Conservation (phyloP, 2,113 vertebrate species). For the Clarias macrocephalus region DNA sequence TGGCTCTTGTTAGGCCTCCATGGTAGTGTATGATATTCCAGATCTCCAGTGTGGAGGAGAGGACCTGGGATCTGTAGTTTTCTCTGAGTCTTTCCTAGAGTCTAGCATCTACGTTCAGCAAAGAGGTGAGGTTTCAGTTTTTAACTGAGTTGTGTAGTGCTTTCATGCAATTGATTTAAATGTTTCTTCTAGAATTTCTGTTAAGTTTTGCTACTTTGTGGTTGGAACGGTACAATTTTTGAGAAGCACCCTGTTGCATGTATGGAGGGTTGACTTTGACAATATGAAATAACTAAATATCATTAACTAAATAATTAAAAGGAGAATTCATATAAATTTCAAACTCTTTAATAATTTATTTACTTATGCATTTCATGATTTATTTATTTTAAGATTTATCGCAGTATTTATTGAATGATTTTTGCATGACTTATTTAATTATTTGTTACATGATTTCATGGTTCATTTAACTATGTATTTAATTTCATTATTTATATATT, state of each 20-base stretch:
- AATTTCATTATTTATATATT: no score
- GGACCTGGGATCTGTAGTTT: constrained; percentile 86
- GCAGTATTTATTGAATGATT: no score
- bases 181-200: neutral
- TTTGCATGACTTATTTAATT: no score
- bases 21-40: constrained; percentile 87
- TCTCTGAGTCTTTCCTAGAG: constrained; percentile 92
- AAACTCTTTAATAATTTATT: no score
- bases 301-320: no score
- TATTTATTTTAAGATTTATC: no score
- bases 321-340: no score
- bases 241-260: neutral
- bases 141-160: neutral
- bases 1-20: constrained; percentile 73
- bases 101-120: constrained; percentile 89
- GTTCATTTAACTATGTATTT: no score
- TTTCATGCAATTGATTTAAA: neutral
- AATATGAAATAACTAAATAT: no score
- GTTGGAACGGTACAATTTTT: neutral
- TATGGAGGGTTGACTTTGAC: no score
- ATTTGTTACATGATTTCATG: no score
- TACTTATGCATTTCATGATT: no score
- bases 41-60: constrained; percentile 75
- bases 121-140: constrained; percentile 72
- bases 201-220: neutral